Evolutionary conservation across 2,797 vertebrate species (phyloP).

Genomic region (Schizopygopsis malacanthus): DNA sequence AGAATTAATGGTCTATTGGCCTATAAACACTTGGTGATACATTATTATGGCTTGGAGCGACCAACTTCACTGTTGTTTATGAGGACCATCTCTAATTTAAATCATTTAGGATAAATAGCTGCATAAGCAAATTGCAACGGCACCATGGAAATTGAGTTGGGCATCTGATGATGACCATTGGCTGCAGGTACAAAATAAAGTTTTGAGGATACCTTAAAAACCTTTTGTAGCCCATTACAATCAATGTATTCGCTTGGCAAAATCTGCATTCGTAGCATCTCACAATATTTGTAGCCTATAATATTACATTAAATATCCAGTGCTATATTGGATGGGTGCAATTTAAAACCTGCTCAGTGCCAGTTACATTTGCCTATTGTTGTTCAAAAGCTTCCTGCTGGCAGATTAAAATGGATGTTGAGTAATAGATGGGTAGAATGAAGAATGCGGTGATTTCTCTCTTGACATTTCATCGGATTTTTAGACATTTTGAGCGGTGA

Average conservation of each 20-base stretch:
- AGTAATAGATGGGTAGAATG: not conserved
- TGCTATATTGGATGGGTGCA: conserved; percentile 7
- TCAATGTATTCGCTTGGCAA: not conserved
- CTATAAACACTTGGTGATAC: conserved; percentile 79
- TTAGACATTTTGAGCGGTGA: conserved; percentile 31
- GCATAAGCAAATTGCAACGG: conserved; percentile 70
- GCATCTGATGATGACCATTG: conserved; percentile 25
- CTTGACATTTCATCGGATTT: conserved; percentile 31
- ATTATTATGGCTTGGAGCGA: conserved; percentile 74
- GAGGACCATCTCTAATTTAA: conserved; percentile 74
- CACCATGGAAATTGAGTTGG: conserved; percentile 50
- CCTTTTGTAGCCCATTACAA: not conserved
- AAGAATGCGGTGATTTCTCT: not conserved
- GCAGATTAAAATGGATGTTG: conserved; percentile 10
- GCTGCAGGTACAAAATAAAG: not conserved
- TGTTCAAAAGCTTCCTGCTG: conserved; percentile 6
- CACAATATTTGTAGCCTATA: not conserved
- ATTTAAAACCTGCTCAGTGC: conserved; percentile 22
- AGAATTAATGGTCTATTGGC: conserved; percentile 81
- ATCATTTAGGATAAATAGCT: conserved; percentile 68
- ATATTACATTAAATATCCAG: conserved; percentile 1
- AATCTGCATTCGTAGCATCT: conserved; percentile 14
- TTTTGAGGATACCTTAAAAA: not conserved
- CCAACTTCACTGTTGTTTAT: conserved; percentile 72
- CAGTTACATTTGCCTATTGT: conserved; percentile 8